Percentiles rank a stretch among this genome's conserved stretches.
Evolutionary conservation across 2,797 vertebrate genomes (phyloP).

Genomic region (Astyanax mexicanus): DNA sequence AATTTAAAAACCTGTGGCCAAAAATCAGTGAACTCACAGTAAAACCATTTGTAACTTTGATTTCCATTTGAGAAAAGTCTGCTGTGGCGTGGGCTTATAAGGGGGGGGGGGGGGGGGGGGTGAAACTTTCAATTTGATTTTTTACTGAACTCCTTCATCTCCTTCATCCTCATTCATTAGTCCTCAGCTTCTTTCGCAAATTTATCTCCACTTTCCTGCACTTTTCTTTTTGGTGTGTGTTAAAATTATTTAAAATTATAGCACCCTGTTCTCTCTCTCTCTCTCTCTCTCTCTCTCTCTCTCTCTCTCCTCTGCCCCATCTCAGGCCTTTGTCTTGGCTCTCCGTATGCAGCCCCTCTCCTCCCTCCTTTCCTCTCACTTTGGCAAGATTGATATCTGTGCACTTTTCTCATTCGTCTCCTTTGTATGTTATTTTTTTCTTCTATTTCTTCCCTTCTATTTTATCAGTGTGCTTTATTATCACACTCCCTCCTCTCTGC

Average conservation of each 20-base stretch:
- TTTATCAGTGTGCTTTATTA: slow-evolving; percentile 10
- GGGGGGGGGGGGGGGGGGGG: no score
- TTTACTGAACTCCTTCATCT: no score
- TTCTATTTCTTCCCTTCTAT: background rate
- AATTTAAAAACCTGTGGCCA: no score
- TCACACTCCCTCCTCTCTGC: slow-evolving; percentile 8
- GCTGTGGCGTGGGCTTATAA: no score
- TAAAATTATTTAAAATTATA: no score
- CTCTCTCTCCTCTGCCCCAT: background rate
- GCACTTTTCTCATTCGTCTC: slow-evolving; percentile 24
- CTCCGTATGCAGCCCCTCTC: background rate
- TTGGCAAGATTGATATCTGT: slow-evolving; percentile 9
- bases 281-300: no score
- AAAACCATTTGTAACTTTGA: no score
- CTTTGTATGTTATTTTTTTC: slow-evolving; percentile 25
- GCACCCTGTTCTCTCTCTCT: background rate
- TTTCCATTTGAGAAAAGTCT: no score
- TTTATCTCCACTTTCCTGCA: background rate
- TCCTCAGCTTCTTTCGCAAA: background rate
- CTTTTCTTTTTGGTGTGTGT: background rate
- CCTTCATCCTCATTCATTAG: background rate
- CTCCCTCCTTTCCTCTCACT: background rate
- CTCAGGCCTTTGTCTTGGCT: background rate
- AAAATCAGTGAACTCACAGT: no score
- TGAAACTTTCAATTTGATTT: no score